Base-by-base conservation (phyloP, 2,797 vertebrate genomes). In the Myoxocephalus aenaeus region DNA sequence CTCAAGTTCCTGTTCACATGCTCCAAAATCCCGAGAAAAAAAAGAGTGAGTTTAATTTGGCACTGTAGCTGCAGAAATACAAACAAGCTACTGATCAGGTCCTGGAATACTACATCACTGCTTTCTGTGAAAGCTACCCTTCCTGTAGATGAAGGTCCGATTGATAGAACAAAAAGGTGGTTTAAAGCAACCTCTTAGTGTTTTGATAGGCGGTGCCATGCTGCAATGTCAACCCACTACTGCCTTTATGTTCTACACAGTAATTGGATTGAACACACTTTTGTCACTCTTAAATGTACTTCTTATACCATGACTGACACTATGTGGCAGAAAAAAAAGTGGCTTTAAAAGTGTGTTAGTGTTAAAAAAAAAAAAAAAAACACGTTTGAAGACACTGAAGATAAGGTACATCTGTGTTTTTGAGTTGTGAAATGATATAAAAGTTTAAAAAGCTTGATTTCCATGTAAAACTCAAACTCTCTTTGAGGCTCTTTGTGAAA, bases 71-170 rank as follows among this genome's bases (percentile, higher is more conserved):
- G 77, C 87, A 87, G 70, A 86, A 70, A 79, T 32, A 81, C 53
- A 85, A 72, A 91, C 65, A 82, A 78, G 85, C 88, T 89, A 87
- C 86, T 92, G 90, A 91, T 84, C 84, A 88, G 85, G 81, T 81
- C 82, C 82, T 87, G 86, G 79, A 89, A 82, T 73, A 65, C 38
- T 70, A 13, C 79, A 74, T 70, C 69, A 58, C 51, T 93, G 94
- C 94, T 95, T 95, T 95, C 94, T 92, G 92, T 95, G 94, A 95
- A 94, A 94, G 94, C 94, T 91, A 29, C 77, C 71, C 69, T 91
- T 87, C 79, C 77, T 86, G 89, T 86, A 86, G 84, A 87, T 85
- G 71, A 85, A 91, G 87, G 85, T 86, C 86, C 61, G 81, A 79
- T 29, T 62, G 66, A 86, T 74, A 82, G 82, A 88, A 80, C 17